Evolutionary conservation across 2,888 invertebrate genomes (phyloP).

Genomic region (Caenorhabditis becei): DNA sequence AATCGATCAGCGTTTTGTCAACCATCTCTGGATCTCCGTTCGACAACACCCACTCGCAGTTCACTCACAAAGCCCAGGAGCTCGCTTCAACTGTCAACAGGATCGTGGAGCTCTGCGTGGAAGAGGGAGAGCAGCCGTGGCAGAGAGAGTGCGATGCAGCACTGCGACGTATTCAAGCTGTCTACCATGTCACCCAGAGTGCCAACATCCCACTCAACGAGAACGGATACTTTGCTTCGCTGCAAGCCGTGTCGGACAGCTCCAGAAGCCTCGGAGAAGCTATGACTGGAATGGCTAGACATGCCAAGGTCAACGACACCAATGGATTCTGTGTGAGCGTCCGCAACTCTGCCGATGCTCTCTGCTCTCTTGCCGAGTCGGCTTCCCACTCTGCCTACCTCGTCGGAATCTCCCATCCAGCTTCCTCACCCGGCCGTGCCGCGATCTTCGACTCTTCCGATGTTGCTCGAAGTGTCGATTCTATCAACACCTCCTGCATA

Average conservation of each 20-base stretch:
- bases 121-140: slow-evolving; percentile 93
- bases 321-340: slow-evolving; percentile 89
- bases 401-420: slow-evolving; percentile 93
- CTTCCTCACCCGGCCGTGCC: slow-evolving; percentile 89
- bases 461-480: slow-evolving; percentile 91
- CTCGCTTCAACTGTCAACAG: slow-evolving; percentile 85
- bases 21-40: slow-evolving; percentile 63
- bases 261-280: slow-evolving; percentile 87
- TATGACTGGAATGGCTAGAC: slow-evolving; percentile 95
- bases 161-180: slow-evolving; percentile 91
- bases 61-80: slow-evolving; percentile 65
- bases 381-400: slow-evolving; percentile 94
- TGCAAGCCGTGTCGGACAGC: slow-evolving; percentile 87
- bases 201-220: slow-evolving; percentile 92
- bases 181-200: slow-evolving; percentile 89
- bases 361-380: slow-evolving; percentile 93
- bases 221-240: slow-evolving; percentile 84
- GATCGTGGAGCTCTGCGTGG: slow-evolving; percentile 92
- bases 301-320: slow-evolving; percentile 91
- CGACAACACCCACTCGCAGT: slow-evolving; percentile 65
- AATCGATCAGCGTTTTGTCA: slow-evolving; percentile 70
- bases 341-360: slow-evolving; percentile 88
- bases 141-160: slow-evolving; percentile 98
- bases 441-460: slow-evolving; percentile 93
- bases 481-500: slow-evolving; percentile 92